Base-by-base conservation (phyloP, 1,140 invertebrate genomes). In the Popillia japonica region DNA sequence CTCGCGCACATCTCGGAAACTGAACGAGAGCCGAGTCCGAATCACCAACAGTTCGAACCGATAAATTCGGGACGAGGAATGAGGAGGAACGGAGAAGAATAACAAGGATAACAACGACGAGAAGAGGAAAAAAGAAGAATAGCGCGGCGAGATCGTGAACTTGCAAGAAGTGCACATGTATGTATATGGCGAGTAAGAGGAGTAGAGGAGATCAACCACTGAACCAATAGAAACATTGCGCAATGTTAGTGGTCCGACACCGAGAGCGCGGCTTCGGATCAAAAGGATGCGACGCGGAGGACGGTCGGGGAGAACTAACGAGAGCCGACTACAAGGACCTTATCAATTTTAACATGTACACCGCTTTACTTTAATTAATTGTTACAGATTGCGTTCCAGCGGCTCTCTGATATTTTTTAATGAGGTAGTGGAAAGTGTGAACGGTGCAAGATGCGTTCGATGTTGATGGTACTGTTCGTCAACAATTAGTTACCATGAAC, bases 1-100 rank as follows among this genome's bases (percentile, higher is more conserved):
- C 59, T 20, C 59, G 23, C 59, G 76, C 72, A 77, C 79, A 80
- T 79, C 17, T 27, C 59, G 17, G 23, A 64, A 48, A 48, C 44
- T n/a, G 44, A 64, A 64, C 59, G n/a, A 64, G 17, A 64, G 22
- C 59, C 59, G 59, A 48, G 44, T n/a, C 22, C 59, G n/a, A 64
- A n/a, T n/a, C 59, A 64, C 23, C n/a, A 22, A 14, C 22, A 20
- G 23, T 73, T 42, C n/a, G 72, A 23, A 27, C 72, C 72, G 72
- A 73, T 73, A 73, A 73, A 73, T 73, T 73, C 72, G 72, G 72
- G 27, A 14, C 34, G 40, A 41, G 72, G n/a, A 42, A 27, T 27
- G 59, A 64, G 22, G 17, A 14, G 59, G 23, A 64, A 17, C 59
- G 59, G 22, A 64, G 59, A 64, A 27, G 59, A 64, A 9, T 9